Base-by-base conservation (phyloP, 2,113 vertebrate species). In the Cardinalis cardinalis region DNA sequence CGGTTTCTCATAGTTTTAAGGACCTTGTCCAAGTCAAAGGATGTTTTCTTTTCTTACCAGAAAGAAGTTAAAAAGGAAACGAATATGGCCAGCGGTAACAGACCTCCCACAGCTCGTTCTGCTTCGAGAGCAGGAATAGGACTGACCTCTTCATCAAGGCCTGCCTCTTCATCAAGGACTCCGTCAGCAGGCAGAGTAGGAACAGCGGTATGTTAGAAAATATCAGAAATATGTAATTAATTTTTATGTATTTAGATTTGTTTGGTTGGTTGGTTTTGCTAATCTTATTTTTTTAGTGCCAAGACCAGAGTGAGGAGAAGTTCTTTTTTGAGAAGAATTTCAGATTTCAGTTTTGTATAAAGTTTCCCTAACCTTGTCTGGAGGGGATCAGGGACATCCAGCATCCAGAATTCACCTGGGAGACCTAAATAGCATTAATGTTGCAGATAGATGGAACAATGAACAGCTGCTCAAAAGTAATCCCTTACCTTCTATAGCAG, bases 11-110 rank as follows among this genome's bases (percentile, higher is more conserved):
- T 21, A 21, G 6, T 69, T 65, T 46, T 38, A 60, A 59, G 36
- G 32, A 36, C 9, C 2, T 43, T 32, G 2, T 51, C 9, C 21
- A 79, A 75, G 46, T 70, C 36, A 29, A 53, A 74, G 48, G 12
- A n/a, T 12, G 8, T 4, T 66, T 88, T 80, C 12, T 94, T 6
- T 94, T 49, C 20, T 88, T 95, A 78, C 18, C 70, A 95, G 85
- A 65, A 48, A 92, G 87, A 83, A 63, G 24, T 65, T 85, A 28
- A 58, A 92, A 91, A 78, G 41, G 43, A 49, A 79, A 3, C 10
- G 40, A 68, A 24, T 56, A 99, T 99, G 99, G 93, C 98, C 49
- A 98, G 95, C 80, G 93, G 92, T 93, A 98, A 98, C 90, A 97
- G 98, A 90, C 97, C 98, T 58, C 96, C 97, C 16, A 80, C 97